phyloP scores from a whole-genome alignment of 2,888 invertebrate species.

The Autographa pulchrina region DNA sequence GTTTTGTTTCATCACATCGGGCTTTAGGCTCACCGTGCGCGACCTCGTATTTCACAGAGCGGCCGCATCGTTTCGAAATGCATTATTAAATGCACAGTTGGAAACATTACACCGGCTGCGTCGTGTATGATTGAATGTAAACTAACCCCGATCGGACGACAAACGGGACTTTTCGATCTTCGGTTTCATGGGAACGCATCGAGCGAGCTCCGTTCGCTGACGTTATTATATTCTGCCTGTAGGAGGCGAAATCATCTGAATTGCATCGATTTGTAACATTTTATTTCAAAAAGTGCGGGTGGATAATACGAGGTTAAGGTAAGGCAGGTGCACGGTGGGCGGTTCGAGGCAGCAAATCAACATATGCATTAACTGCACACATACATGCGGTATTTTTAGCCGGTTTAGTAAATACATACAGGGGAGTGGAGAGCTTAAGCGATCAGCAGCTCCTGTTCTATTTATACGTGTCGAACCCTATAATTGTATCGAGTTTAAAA shows the following conservation, averaged over 20 bases:
- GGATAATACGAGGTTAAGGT: constrained; percentile 68
- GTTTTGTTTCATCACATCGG: constrained; percentile 86
- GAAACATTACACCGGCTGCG: constrained; percentile 75
- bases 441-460: constrained; percentile 70
- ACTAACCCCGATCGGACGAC: constrained; percentile 66
- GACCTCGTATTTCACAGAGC: constrained; percentile 87
- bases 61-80: constrained; percentile 88
- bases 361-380: constrained; percentile 72
- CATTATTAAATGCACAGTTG: constrained; percentile 86
- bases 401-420: constrained; percentile 68
- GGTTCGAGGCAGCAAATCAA: constrained; percentile 70
- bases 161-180: constrained; percentile 63
- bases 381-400: constrained; percentile 79
- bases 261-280: constrained; percentile 22
- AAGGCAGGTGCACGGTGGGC: constrained; percentile 77
- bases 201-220: constrained; percentile 45
- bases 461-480: constrained; percentile 61
- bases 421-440: constrained; percentile 68
- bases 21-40: constrained; percentile 83
- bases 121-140: constrained; percentile 77
- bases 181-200: constrained; percentile 65
- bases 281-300: constrained; percentile 45
- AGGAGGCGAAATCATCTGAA: constrained; percentile 11
- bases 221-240: not conserved
- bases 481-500: constrained; percentile 41